Evolutionary conservation across 2,888 invertebrate species (phyloP).

Genomic region (Drosophila subquinaria): DNA sequence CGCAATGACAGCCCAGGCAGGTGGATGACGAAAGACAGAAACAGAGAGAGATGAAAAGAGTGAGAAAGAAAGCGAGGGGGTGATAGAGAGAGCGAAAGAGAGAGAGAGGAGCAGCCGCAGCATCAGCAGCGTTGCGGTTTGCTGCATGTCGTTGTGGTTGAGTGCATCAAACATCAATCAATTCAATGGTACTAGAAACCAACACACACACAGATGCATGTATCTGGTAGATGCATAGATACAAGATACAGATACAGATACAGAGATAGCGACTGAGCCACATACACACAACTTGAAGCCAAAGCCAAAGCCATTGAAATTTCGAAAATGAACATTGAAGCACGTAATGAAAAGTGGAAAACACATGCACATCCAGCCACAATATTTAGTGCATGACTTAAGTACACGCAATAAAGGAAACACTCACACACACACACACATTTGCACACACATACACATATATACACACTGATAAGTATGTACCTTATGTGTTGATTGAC

Average conservation of each 20-base stretch:
- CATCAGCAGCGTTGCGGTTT: conserved; percentile 69
- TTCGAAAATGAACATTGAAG: conserved; percentile 57
- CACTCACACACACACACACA: conserved; percentile 14
- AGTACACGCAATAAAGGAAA: conserved; percentile 49
- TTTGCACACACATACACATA: neutral
- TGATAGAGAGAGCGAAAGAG: neutral
- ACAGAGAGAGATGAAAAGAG: neutral
- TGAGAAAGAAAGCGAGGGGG: neutral
- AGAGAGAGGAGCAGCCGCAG: conserved; percentile 25
- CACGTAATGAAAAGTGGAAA: conserved; percentile 71
- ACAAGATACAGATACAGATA: conserved; percentile 10
- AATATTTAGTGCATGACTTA: conserved; percentile 73
- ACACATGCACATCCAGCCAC: conserved; percentile 57
- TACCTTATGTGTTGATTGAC: conserved; percentile 25
- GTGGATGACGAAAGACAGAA: neutral
- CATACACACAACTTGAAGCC: conserved; percentile 20
- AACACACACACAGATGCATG: conserved; percentile 29
- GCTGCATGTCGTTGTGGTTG: conserved; percentile 77
- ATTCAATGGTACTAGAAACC: conserved; percentile 75
- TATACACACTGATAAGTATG: neutral
- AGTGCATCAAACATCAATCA: conserved; percentile 81
- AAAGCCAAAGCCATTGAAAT: conserved; percentile 54
- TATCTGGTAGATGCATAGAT: conserved; percentile 16
- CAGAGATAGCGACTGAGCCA: conserved; percentile 27
- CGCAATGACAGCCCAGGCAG: conserved; percentile 58